These are phyloP conservation scores for Agraylea sexmaculata DNA, from an alignment of 1,140 invertebrate species.

Conservation along the genomic window DNA sequence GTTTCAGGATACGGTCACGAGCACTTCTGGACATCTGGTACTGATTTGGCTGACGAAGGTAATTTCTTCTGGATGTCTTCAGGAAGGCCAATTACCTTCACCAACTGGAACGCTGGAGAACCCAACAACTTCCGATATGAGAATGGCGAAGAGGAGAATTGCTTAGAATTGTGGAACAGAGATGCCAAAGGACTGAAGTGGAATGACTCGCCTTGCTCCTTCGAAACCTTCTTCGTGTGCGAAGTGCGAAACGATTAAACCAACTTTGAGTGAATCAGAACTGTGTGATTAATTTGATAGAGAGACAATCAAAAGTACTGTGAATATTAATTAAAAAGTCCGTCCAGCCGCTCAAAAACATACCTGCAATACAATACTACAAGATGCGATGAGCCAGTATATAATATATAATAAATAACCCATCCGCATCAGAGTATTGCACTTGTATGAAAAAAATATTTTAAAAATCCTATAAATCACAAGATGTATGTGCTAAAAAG, in stretches of 20 bases:
- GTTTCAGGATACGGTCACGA: slow-evolving; percentile 68
- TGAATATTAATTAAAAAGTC: too few relatives aligned
- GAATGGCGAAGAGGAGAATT: slow-evolving; percentile 86
- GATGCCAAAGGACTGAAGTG: slow-evolving; percentile 84
- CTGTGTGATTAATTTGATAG: too few relatives aligned
- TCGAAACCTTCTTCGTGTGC: slow-evolving; percentile 85
- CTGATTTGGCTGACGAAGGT: slow-evolving; percentile 80
- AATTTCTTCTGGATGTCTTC: slow-evolving; percentile 88
- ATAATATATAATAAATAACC: too few relatives aligned
- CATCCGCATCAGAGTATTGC: too few relatives aligned
- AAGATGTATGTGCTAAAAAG: too few relatives aligned
- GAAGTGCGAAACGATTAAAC: slow-evolving; percentile 61
- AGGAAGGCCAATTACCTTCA: slow-evolving; percentile 75
- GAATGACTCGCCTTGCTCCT: slow-evolving; percentile 87
- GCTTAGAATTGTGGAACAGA: slow-evolving; percentile 80
- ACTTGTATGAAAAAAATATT: too few relatives aligned
- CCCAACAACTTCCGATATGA: slow-evolving; percentile 87
- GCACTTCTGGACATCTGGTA: slow-evolving; percentile 87
- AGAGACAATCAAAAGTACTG: too few relatives aligned
- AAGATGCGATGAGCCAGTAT: too few relatives aligned
- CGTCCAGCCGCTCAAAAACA: too few relatives aligned
- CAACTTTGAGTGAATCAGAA: too few relatives aligned
- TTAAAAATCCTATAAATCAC: too few relatives aligned
- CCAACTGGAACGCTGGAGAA: slow-evolving; percentile 86
- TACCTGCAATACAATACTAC: too few relatives aligned